Evolutionary conservation across 2,113 vertebrate species (phyloP).

Genomic region (Oxyruncus cristatus): DNA sequence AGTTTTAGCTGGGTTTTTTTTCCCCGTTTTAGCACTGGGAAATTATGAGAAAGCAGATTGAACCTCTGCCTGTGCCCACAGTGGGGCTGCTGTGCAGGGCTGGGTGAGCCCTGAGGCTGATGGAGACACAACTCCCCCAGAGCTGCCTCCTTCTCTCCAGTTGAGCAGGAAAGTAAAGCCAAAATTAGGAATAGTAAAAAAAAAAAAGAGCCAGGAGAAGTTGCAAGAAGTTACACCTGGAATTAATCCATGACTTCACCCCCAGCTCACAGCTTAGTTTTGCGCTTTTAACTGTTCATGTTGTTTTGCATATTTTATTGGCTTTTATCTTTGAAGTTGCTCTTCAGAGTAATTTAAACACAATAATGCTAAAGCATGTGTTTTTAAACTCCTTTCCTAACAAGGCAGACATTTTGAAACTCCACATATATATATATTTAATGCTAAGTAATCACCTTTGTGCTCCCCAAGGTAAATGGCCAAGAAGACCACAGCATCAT

Average conservation of each 20-base stretch:
- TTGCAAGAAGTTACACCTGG: not conserved
- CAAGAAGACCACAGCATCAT: not conserved
- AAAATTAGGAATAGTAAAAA: rapidly evolving
- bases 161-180: rapidly evolving
- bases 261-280: not conserved
- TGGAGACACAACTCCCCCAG: rapidly evolving
- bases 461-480: not conserved
- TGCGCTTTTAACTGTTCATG: not conserved
- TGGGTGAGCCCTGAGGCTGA: not conserved
- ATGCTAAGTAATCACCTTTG: not conserved
- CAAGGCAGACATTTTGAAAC: not conserved
- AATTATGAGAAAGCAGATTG: rapidly evolving
- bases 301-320: not conserved
- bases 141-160: rapidly evolving
- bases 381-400: not conserved
- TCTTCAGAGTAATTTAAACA: not conserved
- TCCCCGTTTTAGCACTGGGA: not conserved
- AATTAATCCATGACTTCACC: not conserved
- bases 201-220: not conserved
- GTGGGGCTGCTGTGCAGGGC: not conserved
- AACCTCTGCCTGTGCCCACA: not conserved
- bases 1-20: no score
- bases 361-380: not conserved
- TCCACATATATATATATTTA: not conserved
- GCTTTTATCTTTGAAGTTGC: not conserved